These are phyloP conservation scores for Aramus guarauna DNA, from an alignment of 2,113 vertebrate species.

Conservation along the genomic window DNA sequence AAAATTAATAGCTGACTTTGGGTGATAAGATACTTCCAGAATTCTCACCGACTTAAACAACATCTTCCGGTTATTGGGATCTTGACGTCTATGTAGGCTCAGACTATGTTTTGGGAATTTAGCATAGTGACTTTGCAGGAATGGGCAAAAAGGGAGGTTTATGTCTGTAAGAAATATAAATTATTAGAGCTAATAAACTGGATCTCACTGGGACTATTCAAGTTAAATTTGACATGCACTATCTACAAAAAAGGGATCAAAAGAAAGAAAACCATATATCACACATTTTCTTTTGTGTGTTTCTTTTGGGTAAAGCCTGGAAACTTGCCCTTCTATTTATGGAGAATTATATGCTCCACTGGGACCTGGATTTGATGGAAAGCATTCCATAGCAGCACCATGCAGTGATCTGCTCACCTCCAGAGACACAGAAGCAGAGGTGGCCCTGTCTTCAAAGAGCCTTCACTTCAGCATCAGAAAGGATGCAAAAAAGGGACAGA, in stretches of 20 bases:
- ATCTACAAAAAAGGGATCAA: not conserved
- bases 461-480: not conserved
- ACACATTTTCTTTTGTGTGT: not conserved
- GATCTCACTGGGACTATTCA: not conserved
- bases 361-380: not conserved
- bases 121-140: not conserved
- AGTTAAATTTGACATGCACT: not conserved
- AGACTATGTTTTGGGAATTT: not conserved
- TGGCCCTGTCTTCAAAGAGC: not conserved
- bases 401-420: not conserved
- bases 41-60: not conserved
- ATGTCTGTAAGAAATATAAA: not conserved
- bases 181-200: not conserved
- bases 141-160: not conserved
- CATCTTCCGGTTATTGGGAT: not conserved
- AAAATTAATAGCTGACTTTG: not conserved
- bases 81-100: not conserved
- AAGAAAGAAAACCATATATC: not conserved
- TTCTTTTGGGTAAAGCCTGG: not conserved
- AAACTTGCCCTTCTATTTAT: not conserved
- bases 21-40: not conserved
- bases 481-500: not conserved
- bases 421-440: not conserved
- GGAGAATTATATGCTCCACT: not conserved
- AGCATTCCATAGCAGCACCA: not conserved